Conservation (phyloP, 2,797 vertebrate genomes). For the Babyrousa celebensis region DNA sequence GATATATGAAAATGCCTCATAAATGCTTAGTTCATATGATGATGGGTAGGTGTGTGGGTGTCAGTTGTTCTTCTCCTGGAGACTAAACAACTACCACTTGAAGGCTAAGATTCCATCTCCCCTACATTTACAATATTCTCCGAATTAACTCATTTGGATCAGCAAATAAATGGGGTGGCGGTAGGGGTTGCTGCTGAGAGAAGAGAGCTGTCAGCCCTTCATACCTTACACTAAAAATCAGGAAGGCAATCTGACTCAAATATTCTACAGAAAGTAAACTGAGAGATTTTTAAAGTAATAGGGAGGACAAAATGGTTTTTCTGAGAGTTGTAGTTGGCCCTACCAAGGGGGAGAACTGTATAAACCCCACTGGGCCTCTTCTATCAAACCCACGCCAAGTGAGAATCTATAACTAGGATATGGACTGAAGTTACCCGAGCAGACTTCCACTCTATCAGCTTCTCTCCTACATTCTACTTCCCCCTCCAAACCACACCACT, state of each 20-base stretch:
- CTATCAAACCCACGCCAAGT: no score
- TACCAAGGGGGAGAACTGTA: neutral
- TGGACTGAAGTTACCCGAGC: rapidly evolving
- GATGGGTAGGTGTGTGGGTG: neutral
- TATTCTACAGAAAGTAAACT: neutral
- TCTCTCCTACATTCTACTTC: neutral
- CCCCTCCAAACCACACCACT: neutral
- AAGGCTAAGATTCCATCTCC: neutral
- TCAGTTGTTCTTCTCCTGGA: neutral
- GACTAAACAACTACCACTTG: neutral
- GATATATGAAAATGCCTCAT: neutral
- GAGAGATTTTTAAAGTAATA: neutral
- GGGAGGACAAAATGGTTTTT: neutral
- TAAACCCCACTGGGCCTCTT: neutral
- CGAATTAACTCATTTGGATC: neutral
- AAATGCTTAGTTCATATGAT: neutral
- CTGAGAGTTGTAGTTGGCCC: neutral
- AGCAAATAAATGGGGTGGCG: neutral
- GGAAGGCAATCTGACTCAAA: neutral
- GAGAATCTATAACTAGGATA: neutral
- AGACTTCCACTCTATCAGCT: neutral
- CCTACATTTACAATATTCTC: neutral
- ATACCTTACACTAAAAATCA: neutral
- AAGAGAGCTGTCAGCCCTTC: neutral
- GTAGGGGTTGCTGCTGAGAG: neutral